Conservation (phyloP, 2,888 invertebrate genomes). For the Cotesia congregata region DNA sequence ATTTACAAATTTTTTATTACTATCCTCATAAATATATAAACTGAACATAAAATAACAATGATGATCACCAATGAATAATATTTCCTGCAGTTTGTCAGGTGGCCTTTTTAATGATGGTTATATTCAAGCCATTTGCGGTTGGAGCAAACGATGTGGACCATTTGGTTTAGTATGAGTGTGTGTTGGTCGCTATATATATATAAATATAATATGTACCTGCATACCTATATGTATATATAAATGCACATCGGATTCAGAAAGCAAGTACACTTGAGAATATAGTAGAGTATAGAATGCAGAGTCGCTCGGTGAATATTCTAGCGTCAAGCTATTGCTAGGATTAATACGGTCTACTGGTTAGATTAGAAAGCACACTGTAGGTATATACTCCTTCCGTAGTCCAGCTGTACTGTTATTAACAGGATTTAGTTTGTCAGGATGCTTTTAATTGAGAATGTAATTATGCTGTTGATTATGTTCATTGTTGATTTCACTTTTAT, state of each 20-base stretch:
- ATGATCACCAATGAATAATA: not conserved
- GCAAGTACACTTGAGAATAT: constrained; percentile 3
- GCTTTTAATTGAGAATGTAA: constrained; percentile 20
- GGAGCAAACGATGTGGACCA: constrained; percentile 1
- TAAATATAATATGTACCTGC: constrained; percentile 2
- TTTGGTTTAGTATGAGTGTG: not conserved
- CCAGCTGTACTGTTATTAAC: constrained; percentile 44
- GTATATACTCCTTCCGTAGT: constrained; percentile 30
- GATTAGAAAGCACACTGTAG: constrained; percentile 45
- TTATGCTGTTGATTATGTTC: not conserved
- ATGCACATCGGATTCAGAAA: constrained; percentile 1
- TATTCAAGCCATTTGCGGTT: constrained; percentile 19
- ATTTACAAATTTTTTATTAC: too few species aligned
- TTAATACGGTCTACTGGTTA: constrained; percentile 47
- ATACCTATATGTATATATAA: constrained; percentile 13
- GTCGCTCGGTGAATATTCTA: constrained; percentile 34
- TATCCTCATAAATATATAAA: too few species aligned
- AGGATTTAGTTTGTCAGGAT: constrained; percentile 37
- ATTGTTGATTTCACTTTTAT: not conserved
- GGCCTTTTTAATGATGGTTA: constrained; percentile 1
- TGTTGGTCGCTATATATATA: not conserved
- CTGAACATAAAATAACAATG: too few species aligned
- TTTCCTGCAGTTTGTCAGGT: not conserved
- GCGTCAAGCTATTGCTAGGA: constrained; percentile 43
- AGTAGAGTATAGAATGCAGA: constrained; percentile 15